phyloP scores from a whole-genome alignment of 2,888 invertebrate genomes.

The Gortyna flavago region DNA sequence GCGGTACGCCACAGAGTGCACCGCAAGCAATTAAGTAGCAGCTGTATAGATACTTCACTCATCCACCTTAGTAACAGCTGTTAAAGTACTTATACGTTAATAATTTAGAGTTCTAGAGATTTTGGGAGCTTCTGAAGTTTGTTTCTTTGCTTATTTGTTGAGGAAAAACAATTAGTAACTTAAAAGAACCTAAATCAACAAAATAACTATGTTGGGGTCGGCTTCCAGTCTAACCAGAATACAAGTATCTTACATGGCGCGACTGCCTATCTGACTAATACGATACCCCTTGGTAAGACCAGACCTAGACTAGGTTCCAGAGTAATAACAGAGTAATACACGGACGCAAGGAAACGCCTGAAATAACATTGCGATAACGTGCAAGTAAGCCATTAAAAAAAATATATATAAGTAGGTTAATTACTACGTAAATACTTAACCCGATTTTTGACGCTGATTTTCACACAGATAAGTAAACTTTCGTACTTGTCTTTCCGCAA shows the following conservation, averaged over 20 bases:
- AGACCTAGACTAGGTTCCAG: neutral
- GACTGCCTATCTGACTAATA: too few relatives aligned
- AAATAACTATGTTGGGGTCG: neutral
- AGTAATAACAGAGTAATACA: constrained; percentile 10
- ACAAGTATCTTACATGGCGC: too few relatives aligned
- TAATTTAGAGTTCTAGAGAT: neutral
- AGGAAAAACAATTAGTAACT: neutral
- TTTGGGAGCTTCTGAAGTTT: neutral
- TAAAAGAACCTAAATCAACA: neutral
- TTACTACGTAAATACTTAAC: constrained; percentile 4
- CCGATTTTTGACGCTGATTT: constrained; percentile 28
- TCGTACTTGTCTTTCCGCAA: constrained; percentile 31
- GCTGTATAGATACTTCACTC: neutral
- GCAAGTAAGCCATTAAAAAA: constrained; percentile 11
- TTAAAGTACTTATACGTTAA: neutral
- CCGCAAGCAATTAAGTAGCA: constrained; percentile 6
- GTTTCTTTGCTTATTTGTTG: neutral
- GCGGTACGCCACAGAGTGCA: neutral
- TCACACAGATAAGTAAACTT: constrained; percentile 39
- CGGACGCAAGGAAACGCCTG: neutral
- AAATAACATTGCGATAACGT: constrained; percentile 25
- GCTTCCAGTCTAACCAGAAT: too few relatives aligned
- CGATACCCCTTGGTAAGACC: too few relatives aligned
- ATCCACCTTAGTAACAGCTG: neutral
- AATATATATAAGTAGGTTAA: constrained; percentile 36